A percentile compares a stretch with the other conserved stretches of the same genome.
Conservation (phyloP, 2,888 invertebrate genomes). For the Teinopalpus imperialis region DNA sequence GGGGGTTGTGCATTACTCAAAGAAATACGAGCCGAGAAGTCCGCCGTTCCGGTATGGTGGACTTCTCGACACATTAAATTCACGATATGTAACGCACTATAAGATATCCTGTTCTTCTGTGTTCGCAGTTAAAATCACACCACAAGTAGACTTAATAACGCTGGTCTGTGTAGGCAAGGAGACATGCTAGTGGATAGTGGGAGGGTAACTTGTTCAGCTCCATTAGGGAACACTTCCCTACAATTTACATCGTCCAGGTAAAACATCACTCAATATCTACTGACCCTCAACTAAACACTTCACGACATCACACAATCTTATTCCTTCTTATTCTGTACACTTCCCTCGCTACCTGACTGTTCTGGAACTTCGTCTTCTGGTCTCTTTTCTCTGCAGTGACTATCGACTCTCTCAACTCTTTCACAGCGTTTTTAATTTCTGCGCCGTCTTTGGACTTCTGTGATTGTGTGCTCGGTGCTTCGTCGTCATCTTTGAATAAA, state of each 20-base stretch:
- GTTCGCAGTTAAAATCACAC: too few species aligned
- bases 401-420: conserved; percentile 40
- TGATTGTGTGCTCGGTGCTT: conserved; percentile 39
- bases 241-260: neutral
- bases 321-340: conserved; percentile 67
- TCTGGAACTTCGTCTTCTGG: conserved; percentile 68
- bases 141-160: too few species aligned
- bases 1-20: too few species aligned
- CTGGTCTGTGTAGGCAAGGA: too few species aligned
- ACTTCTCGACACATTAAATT: too few species aligned
- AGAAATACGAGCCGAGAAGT: too few species aligned
- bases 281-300: neutral
- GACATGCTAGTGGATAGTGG: too few species aligned
- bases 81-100: too few species aligned
- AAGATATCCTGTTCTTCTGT: too few species aligned
- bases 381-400: conserved; percentile 34
- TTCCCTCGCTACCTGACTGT: conserved; percentile 66
- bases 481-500: conserved; percentile 72
- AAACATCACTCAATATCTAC: neutral
- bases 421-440: conserved; percentile 40
- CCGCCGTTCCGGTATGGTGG: too few species aligned
- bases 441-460: conserved; percentile 43
- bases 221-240: too few species aligned
- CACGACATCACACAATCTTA: conserved; percentile 55
- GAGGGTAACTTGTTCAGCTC: too few species aligned